Percentiles rank a stretch among this genome's conserved stretches.
phyloP scores from a whole-genome alignment of 2,888 invertebrate species.

The Mystacides longicornis region DNA sequence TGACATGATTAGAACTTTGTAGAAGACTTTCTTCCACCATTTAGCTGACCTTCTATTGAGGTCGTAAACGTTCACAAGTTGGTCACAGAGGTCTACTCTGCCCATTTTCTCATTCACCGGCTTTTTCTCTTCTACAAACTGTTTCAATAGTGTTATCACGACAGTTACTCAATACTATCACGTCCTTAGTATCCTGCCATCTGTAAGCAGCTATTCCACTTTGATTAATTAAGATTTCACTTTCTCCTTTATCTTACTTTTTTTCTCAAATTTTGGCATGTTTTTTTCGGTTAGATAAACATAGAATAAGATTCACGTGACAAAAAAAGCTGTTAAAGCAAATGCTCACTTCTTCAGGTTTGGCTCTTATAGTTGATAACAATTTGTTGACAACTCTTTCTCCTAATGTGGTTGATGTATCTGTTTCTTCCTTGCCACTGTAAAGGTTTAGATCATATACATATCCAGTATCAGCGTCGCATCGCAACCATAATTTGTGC shows the following conservation, averaged over 20 bases:
- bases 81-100: slow-evolving; percentile 19
- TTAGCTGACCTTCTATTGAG: slow-evolving; percentile 17
- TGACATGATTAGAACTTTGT: slow-evolving; percentile 14
- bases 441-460: not conserved
- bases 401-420: not conserved
- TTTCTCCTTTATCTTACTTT: not conserved
- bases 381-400: not conserved
- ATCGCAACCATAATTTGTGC: not conserved
- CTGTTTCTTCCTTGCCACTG: not conserved
- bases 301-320: not conserved
- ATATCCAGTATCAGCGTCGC: not conserved
- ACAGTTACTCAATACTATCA: not conserved
- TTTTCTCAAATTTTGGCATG: not conserved
- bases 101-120: not conserved
- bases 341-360: not conserved
- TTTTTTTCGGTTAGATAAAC: not conserved
- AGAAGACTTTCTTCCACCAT: slow-evolving; percentile 25
- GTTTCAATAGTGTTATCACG: not conserved
- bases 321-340: not conserved
- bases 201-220: not conserved
- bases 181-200: not conserved
- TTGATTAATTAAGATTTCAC: not conserved
- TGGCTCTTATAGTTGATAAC: not conserved
- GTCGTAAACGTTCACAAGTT: slow-evolving; percentile 17
- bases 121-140: not conserved